Evolutionary conservation across 2,888 invertebrate genomes (phyloP).

Genomic region (Ferrisia virgata): DNA sequence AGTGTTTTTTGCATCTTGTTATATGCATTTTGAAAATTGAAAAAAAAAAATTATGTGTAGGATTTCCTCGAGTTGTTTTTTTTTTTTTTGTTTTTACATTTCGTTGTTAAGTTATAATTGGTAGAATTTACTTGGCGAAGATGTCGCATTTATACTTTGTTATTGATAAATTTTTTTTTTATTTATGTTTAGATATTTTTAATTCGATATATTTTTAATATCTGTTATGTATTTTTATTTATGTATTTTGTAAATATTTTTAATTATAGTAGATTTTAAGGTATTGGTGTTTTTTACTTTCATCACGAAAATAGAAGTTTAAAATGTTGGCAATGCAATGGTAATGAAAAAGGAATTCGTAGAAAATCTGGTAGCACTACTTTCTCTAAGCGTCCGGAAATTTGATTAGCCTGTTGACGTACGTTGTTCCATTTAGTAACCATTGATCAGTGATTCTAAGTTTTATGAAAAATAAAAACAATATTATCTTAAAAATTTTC

Average conservation of each 20-base stretch:
- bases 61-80: neutral
- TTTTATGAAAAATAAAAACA: too few species aligned
- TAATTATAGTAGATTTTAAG: constrained; percentile 42
- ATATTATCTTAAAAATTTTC: too few species aligned
- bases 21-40: neutral
- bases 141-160: constrained; percentile 34
- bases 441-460: too few species aligned
- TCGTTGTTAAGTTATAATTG: constrained; percentile 3
- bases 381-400: too few species aligned
- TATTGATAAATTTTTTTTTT: constrained; percentile 2
- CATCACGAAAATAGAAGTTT: too few species aligned
- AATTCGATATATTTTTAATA: constrained; percentile 25
- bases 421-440: too few species aligned
- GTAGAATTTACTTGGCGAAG: neutral
- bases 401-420: too few species aligned
- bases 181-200: constrained; percentile 23
- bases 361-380: too few species aligned
- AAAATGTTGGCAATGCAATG: too few species aligned
- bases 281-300: neutral
- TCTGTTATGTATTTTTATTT: constrained; percentile 37
- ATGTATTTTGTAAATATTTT: constrained; percentile 39
- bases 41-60: neutral
- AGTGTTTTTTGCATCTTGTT: neutral
- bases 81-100: constrained; percentile 26
- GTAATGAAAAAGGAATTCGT: too few species aligned